These are phyloP conservation scores for Andrena marginata DNA, from an alignment of 2,888 invertebrate species.

Conservation along the genomic window DNA sequence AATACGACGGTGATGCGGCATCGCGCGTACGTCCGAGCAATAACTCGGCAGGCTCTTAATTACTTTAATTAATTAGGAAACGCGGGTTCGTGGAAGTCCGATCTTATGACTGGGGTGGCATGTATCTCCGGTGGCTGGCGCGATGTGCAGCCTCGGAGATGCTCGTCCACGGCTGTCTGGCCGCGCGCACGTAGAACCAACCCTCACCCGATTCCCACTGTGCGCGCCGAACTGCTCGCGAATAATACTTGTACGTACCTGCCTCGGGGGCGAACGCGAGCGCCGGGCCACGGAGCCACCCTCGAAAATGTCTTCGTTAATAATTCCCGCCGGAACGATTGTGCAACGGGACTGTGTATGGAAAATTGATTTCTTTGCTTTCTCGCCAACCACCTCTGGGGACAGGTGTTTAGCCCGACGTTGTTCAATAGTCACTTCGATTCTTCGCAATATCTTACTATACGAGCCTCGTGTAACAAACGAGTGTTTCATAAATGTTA, in stretches of 20 bases:
- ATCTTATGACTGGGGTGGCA: conserved; percentile 77
- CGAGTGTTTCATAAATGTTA: too few relatives aligned
- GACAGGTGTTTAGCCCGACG: neutral
- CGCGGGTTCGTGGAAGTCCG: conserved; percentile 80
- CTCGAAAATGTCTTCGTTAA: conserved; percentile 66
- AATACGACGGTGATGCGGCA: conserved; percentile 67
- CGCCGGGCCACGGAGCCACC: conserved; percentile 28
- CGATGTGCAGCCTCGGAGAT: conserved; percentile 19
- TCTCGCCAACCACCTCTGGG: neutral
- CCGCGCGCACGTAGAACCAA: neutral
- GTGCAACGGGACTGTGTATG: conserved; percentile 33
- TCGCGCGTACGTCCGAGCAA: conserved; percentile 73
- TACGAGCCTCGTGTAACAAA: too few relatives aligned
- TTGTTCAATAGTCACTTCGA: neutral
- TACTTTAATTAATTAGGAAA: conserved; percentile 83
- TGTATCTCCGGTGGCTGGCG: conserved; percentile 67
- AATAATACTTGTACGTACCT: conserved; percentile 9
- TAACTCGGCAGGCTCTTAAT: conserved; percentile 81
- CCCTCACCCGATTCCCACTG: too few relatives aligned
- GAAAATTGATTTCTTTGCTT: conserved; percentile 52
- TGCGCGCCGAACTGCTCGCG: conserved; percentile 12
- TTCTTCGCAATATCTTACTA: too few relatives aligned
- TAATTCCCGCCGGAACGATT: conserved; percentile 61
- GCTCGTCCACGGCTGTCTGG: conserved; percentile 13
- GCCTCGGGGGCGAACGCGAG: conserved; percentile 12